Base-by-base conservation (phyloP, 35 echinoderm and acorn worm species). In the Hemicentrotus pulcherrimus region DNA sequence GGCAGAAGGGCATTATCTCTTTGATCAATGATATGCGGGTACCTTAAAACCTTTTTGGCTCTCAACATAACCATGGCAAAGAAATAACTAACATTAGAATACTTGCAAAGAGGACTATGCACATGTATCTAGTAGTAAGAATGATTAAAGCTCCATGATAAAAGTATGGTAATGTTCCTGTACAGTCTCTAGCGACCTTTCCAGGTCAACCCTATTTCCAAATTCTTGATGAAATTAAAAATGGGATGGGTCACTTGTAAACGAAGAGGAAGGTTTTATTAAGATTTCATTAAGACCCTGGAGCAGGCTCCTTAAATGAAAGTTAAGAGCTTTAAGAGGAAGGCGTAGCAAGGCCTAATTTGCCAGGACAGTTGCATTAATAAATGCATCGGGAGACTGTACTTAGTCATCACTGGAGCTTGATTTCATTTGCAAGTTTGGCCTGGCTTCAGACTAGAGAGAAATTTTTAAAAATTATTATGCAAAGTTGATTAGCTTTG, bases 171-270 rank as follows among this genome's bases (percentile, higher is more conserved):
- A 55, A 55, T 55, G 50, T 55, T 22, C 65, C 19, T n/a, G 65
- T 22, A 78, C 6, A 78, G 6, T 78, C 65, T 78, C 65, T 18
- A n/a, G 22, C 65, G 28, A 78, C 65, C 65, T n/a, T 28, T 78
- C 65, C 19, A 78, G 65, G 65, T 78, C 65, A 78, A 8, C 19
- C 65, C 6, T 78, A 8, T 28, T n/a, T 78, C 65, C 28, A 18
- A 78, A 78, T n/a, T 78, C 12, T 90, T 90, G 88, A 90, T 90
- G 88, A 90, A 16, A 90, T 90, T 90, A 90, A 90, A 78, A 90
- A 47, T 90, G 88, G 88, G 88, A 90, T 90, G 32, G 88, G 88
- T 47, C 46, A 47, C 19, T 30, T 24, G 65, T 6, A 28, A 78
- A 78, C 65, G 19, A 28, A 0, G 31, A 32, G 88, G 88, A 41